Evolutionary conservation across 2,797 vertebrate species (phyloP).

Genomic region (Melanotaenia nigrans): DNA sequence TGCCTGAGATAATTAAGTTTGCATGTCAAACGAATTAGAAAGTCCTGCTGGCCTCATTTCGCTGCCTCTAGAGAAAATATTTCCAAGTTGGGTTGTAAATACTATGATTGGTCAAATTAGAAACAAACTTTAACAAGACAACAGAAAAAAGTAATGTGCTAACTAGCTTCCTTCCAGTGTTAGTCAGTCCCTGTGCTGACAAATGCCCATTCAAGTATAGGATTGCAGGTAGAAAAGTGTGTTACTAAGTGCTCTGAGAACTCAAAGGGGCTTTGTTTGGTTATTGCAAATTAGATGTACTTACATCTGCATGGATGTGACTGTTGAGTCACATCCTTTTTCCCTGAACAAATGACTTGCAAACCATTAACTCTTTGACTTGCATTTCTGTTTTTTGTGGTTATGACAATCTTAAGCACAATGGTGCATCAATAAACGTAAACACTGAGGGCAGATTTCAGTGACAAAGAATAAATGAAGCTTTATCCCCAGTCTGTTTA

Average conservation of each 20-base stretch:
- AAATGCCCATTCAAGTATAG: constrained; percentile 1
- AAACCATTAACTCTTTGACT: constrained; percentile 40
- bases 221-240: background rate
- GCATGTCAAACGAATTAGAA: background rate
- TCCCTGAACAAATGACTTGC: constrained; percentile 42
- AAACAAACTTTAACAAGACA: background rate
- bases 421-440: too few relatives aligned
- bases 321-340: constrained; percentile 22
- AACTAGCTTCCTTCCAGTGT: background rate
- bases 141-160: background rate
- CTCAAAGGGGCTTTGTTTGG: constrained; percentile 52
- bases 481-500: too few relatives aligned
- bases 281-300: constrained; percentile 41
- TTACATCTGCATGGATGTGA: constrained; percentile 21
- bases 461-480: too few relatives aligned
- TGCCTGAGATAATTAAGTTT: too few relatives aligned
- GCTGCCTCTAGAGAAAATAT: background rate
- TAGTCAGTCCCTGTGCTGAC: constrained; percentile 4
- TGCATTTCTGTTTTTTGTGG: too few relatives aligned
- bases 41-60: background rate
- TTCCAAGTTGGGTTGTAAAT: background rate
- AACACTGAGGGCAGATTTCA: too few relatives aligned
- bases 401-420: too few relatives aligned
- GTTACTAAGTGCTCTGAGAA: background rate
- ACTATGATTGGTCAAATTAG: background rate